phyloP scores from a whole-genome alignment of 2,888 invertebrate species.

The Rapana venosa region DNA sequence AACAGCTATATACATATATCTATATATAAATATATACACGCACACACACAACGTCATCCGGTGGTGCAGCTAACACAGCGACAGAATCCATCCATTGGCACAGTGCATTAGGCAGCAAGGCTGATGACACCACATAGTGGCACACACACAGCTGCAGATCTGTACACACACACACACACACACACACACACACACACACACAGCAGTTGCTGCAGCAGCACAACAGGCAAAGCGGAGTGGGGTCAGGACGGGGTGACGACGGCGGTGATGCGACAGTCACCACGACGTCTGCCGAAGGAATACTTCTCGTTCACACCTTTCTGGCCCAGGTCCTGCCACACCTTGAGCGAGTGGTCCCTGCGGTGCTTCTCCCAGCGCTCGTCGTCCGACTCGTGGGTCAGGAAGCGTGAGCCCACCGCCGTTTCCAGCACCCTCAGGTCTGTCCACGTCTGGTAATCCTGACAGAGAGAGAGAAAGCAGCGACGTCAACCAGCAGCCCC shows the following conservation, averaged over 20 bases:
- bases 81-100: background rate
- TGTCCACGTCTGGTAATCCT: constrained; percentile 95
- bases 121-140: too few relatives aligned
- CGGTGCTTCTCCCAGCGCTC: constrained; percentile 88
- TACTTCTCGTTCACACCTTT: constrained; percentile 74
- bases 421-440: constrained; percentile 93
- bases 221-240: constrained; percentile 18
- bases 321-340: constrained; percentile 75
- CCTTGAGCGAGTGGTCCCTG: constrained; percentile 78
- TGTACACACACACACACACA: background rate
- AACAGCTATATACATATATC: too few relatives aligned
- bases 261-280: constrained; percentile 61
- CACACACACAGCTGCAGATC: background rate
- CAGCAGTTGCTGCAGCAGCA: background rate
- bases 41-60: background rate
- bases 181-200: constrained; percentile 1
- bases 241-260: constrained; percentile 45
- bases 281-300: constrained; percentile 69
- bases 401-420: constrained; percentile 86
- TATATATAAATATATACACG: too few relatives aligned
- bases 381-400: constrained; percentile 95
- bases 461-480: constrained; percentile 35
- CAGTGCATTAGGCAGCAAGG: background rate
- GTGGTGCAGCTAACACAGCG: background rate
- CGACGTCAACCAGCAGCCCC: background rate